phyloP scores from a whole-genome alignment of 2,113 vertebrate genomes.

The Lampris megalopsis region DNA sequence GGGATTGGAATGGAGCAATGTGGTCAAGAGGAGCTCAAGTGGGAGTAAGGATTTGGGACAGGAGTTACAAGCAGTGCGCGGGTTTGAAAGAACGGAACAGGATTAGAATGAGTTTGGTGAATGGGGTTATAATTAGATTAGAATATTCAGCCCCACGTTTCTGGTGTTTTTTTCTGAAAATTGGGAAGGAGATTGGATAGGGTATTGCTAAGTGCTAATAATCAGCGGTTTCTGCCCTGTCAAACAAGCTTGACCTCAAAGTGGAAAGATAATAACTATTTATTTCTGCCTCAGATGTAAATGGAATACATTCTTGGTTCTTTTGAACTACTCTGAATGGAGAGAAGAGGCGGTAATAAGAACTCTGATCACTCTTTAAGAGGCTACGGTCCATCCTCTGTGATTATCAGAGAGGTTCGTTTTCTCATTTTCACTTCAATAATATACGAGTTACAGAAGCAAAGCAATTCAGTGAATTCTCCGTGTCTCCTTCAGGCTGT shows the following conservation, averaged over 20 bases:
- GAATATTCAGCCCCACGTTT: slow-evolving; percentile 68
- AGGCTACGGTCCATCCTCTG: too few species aligned
- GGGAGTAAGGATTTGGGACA: slow-evolving; percentile 43
- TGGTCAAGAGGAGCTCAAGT: slow-evolving; percentile 71
- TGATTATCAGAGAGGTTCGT: too few species aligned
- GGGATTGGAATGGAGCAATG: slow-evolving; percentile 46
- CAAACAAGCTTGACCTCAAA: slow-evolving; percentile 50
- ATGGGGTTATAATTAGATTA: slow-evolving; percentile 51
- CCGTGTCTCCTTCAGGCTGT: slow-evolving; percentile 5
- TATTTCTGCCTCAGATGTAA: slow-evolving; percentile 52
- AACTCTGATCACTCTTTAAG: not conserved
- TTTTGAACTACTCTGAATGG: not conserved
- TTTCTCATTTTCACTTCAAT: not conserved
- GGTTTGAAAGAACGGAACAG: slow-evolving; percentile 37
- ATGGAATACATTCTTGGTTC: slow-evolving; percentile 46
- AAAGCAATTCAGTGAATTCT: slow-evolving; percentile 18
- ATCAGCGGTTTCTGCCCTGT: slow-evolving; percentile 38
- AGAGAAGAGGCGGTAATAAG: not conserved
- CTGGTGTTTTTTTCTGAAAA: slow-evolving; percentile 62
- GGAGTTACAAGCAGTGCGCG: slow-evolving; percentile 28
- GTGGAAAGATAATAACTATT: slow-evolving; percentile 53
- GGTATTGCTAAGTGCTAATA: slow-evolving; percentile 58
- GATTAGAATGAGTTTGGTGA: slow-evolving; percentile 16
- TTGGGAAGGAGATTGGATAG: slow-evolving; percentile 54
- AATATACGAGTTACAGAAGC: slow-evolving; percentile 31